These are phyloP conservation scores for Cromileptes altivelis DNA, from an alignment of 2,113 vertebrate genomes.

Conservation along the genomic window DNA sequence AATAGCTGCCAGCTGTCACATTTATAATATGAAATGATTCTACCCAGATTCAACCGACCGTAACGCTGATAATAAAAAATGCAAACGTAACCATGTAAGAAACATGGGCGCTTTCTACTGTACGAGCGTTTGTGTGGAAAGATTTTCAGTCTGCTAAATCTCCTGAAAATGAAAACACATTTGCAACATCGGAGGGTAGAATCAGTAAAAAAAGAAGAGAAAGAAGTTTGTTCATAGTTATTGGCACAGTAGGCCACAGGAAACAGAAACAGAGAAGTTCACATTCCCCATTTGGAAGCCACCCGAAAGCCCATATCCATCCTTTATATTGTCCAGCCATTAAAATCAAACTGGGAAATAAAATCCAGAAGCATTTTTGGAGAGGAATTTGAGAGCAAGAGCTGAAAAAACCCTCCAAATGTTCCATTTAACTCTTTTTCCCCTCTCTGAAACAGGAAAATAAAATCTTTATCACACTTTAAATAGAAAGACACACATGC, in stretches of 20 bases:
- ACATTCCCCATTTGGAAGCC: slow-evolving; percentile 66
- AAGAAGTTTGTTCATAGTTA: slow-evolving; percentile 59
- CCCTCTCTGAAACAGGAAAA: slow-evolving; percentile 13
- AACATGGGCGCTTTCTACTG: neutral
- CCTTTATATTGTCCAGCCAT: slow-evolving; percentile 65
- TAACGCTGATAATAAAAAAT: slow-evolving; percentile 21
- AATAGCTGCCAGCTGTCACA: slow-evolving; percentile 48
- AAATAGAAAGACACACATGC: slow-evolving; percentile 20
- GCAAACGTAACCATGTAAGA: neutral
- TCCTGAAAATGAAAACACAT: slow-evolving; percentile 67
- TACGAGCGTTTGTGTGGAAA: slow-evolving; percentile 28
- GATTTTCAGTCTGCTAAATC: slow-evolving; percentile 48
- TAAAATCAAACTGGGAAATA: slow-evolving; percentile 70
- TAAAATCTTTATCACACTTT: slow-evolving; percentile 61
- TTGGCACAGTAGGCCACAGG: slow-evolving; percentile 60
- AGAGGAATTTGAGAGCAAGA: slow-evolving; percentile 45
- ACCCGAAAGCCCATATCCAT: slow-evolving; percentile 66
- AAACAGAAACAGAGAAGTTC: slow-evolving; percentile 64
- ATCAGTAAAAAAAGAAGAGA: slow-evolving; percentile 2
- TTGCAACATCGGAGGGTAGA: slow-evolving; percentile 31
- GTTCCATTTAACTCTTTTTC: slow-evolving; percentile 26
- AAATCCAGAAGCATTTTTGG: slow-evolving; percentile 67
- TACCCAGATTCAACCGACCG: neutral
- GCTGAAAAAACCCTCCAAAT: neutral
- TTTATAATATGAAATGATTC: slow-evolving; percentile 30